Conservation (phyloP, 1,140 invertebrate genomes). For the Neodiprion pinetum region DNA sequence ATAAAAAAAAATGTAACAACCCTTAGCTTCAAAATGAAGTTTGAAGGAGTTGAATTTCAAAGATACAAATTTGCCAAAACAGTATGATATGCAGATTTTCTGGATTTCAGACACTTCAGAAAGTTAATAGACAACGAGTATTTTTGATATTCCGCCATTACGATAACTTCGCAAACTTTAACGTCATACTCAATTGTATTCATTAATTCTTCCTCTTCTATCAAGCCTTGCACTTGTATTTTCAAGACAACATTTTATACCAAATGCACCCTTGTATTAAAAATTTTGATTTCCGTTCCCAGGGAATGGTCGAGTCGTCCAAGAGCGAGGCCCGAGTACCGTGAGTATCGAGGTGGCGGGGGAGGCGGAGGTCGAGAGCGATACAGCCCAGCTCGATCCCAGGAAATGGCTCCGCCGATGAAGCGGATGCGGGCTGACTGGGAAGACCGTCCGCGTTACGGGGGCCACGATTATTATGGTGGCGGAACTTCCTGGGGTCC, state of each 20-base stretch:
- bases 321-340: conserved; percentile 69
- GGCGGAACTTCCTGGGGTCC: conserved; percentile 52
- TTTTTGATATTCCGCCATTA: too few relatives aligned
- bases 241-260: neutral
- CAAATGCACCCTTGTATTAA: neutral
- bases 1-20: too few relatives aligned
- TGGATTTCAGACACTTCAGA: too few relatives aligned
- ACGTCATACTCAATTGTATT: too few relatives aligned
- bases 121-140: too few relatives aligned
- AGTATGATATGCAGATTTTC: too few relatives aligned
- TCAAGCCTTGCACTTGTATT: neutral
- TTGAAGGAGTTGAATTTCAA: too few relatives aligned
- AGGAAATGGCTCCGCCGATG: conserved; percentile 77
- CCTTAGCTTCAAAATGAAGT: too few relatives aligned
- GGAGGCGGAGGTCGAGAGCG: conserved; percentile 65
- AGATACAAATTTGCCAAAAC: too few relatives aligned
- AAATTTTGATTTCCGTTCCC: conserved; percentile 20
- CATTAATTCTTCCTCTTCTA: too few relatives aligned
- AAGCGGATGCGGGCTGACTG: conserved; percentile 83
- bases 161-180: too few relatives aligned
- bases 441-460: conserved; percentile 65
- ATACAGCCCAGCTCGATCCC: conserved; percentile 78
- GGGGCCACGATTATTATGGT: conserved; percentile 57
- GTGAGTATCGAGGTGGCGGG: conserved; percentile 69
- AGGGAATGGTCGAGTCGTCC: conserved; percentile 69